Percentiles rank a stretch among this genome's conserved stretches.
Evolutionary conservation across 2,797 vertebrate genomes (phyloP).

Genomic region (Sebastes taczanowskii): DNA sequence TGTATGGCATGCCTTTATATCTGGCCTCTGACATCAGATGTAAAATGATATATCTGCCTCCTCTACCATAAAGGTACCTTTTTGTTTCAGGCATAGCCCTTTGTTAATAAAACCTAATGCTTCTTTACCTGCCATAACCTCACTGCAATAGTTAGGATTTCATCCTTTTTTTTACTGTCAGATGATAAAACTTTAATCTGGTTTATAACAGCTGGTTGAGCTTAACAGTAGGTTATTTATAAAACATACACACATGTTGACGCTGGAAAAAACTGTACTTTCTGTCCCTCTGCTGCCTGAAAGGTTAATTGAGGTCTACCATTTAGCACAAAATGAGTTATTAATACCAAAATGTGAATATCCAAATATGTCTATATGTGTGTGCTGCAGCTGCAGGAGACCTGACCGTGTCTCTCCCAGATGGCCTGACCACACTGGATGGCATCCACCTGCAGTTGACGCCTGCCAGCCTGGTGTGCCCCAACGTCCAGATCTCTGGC

Average conservation of each 20-base stretch:
- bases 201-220: not conserved
- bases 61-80: not conserved
- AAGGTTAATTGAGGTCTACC: not conserved
- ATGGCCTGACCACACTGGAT: conserved; percentile 93
- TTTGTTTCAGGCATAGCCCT: not conserved
- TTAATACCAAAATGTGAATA: not conserved
- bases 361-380: not conserved
- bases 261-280: not conserved
- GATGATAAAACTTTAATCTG: not conserved
- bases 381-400: conserved; percentile 88
- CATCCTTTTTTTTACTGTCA: not conserved
- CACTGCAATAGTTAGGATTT: not conserved
- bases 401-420: conserved; percentile 95
- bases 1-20: not conserved
- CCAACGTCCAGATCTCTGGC: conserved; percentile 97
- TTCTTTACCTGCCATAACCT: not conserved
- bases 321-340: not conserved
- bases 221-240: not conserved
- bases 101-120: not conserved
- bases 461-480: conserved; percentile 91
- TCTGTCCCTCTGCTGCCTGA: not conserved
- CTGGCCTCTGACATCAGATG: not conserved
- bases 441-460: conserved; percentile 97
- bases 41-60: not conserved
- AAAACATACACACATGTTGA: too few relatives aligned